Conservation (phyloP, 2,888 invertebrate species). For the Limenitis camilla region DNA sequence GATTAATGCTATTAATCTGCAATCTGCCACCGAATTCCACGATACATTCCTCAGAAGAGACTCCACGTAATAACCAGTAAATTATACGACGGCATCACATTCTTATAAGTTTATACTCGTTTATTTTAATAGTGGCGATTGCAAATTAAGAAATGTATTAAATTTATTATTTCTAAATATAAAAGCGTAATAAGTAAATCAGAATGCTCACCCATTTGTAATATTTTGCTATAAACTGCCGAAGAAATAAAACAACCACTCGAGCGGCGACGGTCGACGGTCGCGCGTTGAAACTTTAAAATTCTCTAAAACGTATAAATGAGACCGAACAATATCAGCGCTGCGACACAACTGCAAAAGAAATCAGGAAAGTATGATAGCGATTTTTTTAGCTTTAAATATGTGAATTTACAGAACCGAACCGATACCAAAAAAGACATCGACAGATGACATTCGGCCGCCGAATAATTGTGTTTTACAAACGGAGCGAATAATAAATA, state of each 20-base stretch:
- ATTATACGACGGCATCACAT: conserved; percentile 38
- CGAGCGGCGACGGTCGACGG: not conserved
- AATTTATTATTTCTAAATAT: conserved; percentile 4
- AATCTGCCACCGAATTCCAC: conserved; percentile 69
- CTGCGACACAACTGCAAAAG: conserved; percentile 36
- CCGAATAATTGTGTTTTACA: conserved; percentile 58
- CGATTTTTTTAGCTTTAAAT: conserved; percentile 35
- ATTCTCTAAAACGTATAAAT: conserved; percentile 28
- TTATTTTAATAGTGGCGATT: conserved; percentile 18
- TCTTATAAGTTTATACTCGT: conserved; percentile 23
- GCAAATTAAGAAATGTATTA: not conserved
- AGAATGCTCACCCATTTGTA: conserved; percentile 31
- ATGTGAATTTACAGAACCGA: conserved; percentile 37
- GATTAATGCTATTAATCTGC: conserved; percentile 60
- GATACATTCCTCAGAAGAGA: conserved; percentile 42
- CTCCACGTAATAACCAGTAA: conserved; percentile 44
- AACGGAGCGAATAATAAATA: conserved; percentile 59
- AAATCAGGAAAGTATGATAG: conserved; percentile 37
- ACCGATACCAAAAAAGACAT: conserved; percentile 40
- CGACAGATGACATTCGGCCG: conserved; percentile 37
- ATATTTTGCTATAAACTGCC: conserved; percentile 17
- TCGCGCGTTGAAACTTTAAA: conserved; percentile 17
- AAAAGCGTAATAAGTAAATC: conserved; percentile 19
- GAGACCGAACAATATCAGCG: conserved; percentile 33
- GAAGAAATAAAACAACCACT: conserved; percentile 20